Evolutionary conservation across 2,797 vertebrate species (phyloP).

Genomic region (Cyclopterus lumpus): DNA sequence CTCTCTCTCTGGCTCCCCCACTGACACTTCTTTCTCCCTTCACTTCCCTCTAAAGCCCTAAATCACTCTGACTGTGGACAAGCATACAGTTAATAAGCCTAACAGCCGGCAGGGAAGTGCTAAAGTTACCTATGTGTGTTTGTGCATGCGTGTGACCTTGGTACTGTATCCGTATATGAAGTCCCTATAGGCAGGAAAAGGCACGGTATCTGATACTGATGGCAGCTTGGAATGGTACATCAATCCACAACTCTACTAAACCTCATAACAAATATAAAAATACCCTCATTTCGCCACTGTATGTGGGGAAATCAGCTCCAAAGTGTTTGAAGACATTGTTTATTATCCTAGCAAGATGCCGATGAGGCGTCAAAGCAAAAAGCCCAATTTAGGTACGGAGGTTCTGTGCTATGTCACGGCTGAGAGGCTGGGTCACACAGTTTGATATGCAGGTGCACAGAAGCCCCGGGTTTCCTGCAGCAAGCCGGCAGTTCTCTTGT

Average conservation of each 20-base stretch:
- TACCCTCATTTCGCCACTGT: neutral
- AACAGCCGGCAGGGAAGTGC: slow-evolving; percentile 45
- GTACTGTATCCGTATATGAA: slow-evolving; percentile 27
- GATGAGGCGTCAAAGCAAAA: slow-evolving; percentile 43
- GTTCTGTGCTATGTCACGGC: slow-evolving; percentile 62
- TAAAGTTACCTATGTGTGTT: neutral
- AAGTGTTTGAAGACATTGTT: slow-evolving; percentile 28
- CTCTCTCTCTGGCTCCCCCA: slow-evolving; percentile 15
- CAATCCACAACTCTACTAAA: slow-evolving; percentile 27
- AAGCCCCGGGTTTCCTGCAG: slow-evolving; percentile 69
- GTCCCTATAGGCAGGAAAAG: slow-evolving; percentile 12
- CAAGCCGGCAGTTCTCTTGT: slow-evolving; percentile 71
- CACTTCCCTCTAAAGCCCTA: slow-evolving; percentile 50
- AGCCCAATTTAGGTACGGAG: slow-evolving; percentile 50
- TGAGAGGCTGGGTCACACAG: slow-evolving; percentile 68
- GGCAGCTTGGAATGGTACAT: slow-evolving; percentile 38
- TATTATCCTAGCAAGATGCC: slow-evolving; percentile 43
- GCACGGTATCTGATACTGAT: slow-evolving; percentile 28
- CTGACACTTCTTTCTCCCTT: slow-evolving; percentile 29
- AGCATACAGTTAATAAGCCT: slow-evolving; percentile 65
- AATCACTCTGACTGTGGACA: slow-evolving; percentile 61
- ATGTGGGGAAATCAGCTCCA: slow-evolving; percentile 10
- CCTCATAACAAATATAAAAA: neutral
- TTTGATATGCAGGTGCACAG: slow-evolving; percentile 80
- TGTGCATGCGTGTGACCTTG: slow-evolving; percentile 26